Percentiles rank a stretch among this genome's conserved stretches.
Evolutionary conservation across 2,113 vertebrate genomes (phyloP).

Genomic region (Strix aluco): DNA sequence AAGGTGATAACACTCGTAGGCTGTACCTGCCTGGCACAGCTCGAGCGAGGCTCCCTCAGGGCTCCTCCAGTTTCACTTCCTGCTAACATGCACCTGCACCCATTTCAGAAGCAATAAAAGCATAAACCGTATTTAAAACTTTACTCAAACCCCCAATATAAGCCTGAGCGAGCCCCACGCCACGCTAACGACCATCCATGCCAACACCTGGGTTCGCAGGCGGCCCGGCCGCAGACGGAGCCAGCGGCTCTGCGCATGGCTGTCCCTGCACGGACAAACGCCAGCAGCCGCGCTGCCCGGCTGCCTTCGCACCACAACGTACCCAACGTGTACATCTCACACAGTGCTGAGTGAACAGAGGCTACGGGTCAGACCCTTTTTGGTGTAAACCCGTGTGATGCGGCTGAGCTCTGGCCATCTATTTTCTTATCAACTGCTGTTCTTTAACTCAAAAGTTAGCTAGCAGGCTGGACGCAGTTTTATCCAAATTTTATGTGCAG

Average conservation of each 20-base stretch:
- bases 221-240: rapidly evolving
- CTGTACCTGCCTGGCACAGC: slow-evolving; percentile 49
- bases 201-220: neutral
- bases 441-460: neutral
- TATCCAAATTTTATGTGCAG: neutral
- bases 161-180: neutral
- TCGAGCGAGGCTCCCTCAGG: slow-evolving; percentile 27
- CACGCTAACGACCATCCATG: rapidly evolving
- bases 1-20: neutral
- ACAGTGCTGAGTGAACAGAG: rapidly evolving
- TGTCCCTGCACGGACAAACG: rapidly evolving
- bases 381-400: rapidly evolving
- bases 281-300: rapidly evolving
- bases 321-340: rapidly evolving
- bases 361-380: rapidly evolving
- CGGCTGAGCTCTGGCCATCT: neutral
- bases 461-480: neutral
- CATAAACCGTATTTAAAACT: neutral
- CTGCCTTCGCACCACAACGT: neutral
- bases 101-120: slow-evolving; percentile 52
- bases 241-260: neutral
- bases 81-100: slow-evolving; percentile 55
- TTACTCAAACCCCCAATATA: neutral
- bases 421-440: neutral
- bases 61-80: slow-evolving; percentile 49